Conservation (phyloP, 2,888 invertebrate genomes). For the Drosophila colorata region DNA sequence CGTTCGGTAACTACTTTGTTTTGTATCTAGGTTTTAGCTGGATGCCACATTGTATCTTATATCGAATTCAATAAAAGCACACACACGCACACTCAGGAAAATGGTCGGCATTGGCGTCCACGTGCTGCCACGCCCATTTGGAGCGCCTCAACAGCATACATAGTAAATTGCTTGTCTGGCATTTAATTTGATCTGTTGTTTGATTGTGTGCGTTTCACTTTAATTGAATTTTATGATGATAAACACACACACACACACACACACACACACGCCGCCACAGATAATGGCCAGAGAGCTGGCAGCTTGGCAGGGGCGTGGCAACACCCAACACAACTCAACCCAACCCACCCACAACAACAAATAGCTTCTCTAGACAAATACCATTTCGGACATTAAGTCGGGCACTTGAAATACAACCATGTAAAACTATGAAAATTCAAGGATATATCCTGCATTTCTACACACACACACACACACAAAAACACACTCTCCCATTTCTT, state of each 20-base stretch:
- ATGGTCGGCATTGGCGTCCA: constrained; percentile 27
- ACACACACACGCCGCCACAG: constrained; percentile 19
- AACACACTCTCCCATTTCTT: neutral
- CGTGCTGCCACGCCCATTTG: constrained; percentile 59
- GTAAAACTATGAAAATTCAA: constrained; percentile 12
- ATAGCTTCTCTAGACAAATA: constrained; percentile 22
- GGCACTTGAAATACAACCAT: constrained; percentile 28
- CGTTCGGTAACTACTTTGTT: constrained; percentile 20
- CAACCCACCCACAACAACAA: neutral
- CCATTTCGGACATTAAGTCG: constrained; percentile 43
- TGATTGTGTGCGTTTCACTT: constrained; percentile 79
- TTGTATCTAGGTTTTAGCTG: constrained; percentile 31
- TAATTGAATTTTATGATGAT: constrained; percentile 80
- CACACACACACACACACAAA: constrained; percentile 2
- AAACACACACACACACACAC: constrained; percentile 46
- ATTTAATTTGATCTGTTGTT: constrained; percentile 81
- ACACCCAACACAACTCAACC: neutral
- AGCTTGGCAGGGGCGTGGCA: constrained; percentile 17
- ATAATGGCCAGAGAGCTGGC: constrained; percentile 28
- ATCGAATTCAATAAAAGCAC: constrained; percentile 58
- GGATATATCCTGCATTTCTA: neutral
- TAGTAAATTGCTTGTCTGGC: constrained; percentile 79
- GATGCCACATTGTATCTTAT: constrained; percentile 55
- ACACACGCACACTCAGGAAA: constrained; percentile 8
- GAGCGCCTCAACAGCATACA: constrained; percentile 50